A percentile compares a stretch with the other conserved stretches of the same genome.
These are phyloP conservation scores for Phodopus roborovskii DNA, from an alignment of 2,113 vertebrate genomes.

Conservation along the genomic window DNA sequence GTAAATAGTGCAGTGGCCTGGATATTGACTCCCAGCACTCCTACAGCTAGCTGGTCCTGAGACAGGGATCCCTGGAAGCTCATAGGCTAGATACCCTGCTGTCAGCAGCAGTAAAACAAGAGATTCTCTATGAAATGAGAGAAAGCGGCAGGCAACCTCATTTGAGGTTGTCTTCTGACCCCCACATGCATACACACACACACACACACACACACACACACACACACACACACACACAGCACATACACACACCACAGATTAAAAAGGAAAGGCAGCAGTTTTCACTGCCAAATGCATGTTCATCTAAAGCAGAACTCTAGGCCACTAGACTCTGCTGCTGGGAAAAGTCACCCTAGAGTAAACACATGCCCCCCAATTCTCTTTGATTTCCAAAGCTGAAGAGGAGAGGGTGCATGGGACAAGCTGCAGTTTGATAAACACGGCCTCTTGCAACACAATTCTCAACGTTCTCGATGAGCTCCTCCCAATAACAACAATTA, in stretches of 20 bases:
- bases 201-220: neutral
- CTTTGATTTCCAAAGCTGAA: conserved; percentile 54
- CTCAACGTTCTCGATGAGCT: neutral
- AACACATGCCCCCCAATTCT: neutral
- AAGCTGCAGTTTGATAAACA: conserved; percentile 69
- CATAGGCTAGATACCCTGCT: neutral
- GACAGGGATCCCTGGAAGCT: neutral
- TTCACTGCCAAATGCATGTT: neutral
- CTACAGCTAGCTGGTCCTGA: neutral
- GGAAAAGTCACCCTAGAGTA: conserved; percentile 51
- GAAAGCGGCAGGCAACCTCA: too few species aligned
- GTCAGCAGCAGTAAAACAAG: neutral
- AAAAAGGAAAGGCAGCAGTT: neutral
- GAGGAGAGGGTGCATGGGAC: neutral
- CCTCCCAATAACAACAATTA: conserved; percentile 71
- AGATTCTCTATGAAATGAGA: neutral
- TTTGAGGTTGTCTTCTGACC: neutral
- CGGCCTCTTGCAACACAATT: conserved; percentile 55
- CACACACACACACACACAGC: too few species aligned
- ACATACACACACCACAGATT: neutral
- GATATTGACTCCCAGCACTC: too few species aligned
- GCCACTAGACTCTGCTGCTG: neutral
- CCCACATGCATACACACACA: neutral
- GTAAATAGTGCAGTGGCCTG: too few species aligned
- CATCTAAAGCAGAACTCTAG: neutral